Evolutionary conservation across 2,797 vertebrate species (phyloP).

Genomic region (Pangasius macronema): DNA sequence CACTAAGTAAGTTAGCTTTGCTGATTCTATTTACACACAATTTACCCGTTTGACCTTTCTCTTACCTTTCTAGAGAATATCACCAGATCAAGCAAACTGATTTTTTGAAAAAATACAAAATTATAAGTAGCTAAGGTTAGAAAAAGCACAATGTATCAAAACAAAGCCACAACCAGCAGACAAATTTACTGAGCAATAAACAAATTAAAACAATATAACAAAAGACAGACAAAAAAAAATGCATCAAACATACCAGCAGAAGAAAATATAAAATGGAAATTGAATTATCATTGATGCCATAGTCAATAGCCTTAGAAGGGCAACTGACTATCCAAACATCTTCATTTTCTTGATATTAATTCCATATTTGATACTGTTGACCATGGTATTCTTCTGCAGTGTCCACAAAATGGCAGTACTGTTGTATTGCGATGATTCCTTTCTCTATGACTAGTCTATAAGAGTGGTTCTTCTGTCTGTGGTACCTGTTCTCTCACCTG

Average conservation of each 20-base stretch:
- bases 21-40: no score
- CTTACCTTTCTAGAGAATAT: neutral
- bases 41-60: no score
- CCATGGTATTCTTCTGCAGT: neutral
- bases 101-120: neutral
- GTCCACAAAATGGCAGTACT: neutral
- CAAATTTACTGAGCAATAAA: neutral
- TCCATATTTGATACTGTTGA: neutral
- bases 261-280: neutral
- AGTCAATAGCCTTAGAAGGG: neutral
- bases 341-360: neutral
- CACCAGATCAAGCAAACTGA: neutral
- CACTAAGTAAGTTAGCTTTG: no score
- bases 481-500: neutral
- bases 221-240: no score
- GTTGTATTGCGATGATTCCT: neutral
- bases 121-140: neutral
- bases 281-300: neutral
- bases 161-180: neutral
- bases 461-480: neutral
- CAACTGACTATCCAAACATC: neutral
- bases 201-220: neutral
- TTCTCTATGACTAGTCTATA: neutral
- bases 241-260: neutral
- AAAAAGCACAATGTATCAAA: neutral